Evolutionary conservation across 2,888 invertebrate species (phyloP).

Genomic region (Saturnia japonica): DNA sequence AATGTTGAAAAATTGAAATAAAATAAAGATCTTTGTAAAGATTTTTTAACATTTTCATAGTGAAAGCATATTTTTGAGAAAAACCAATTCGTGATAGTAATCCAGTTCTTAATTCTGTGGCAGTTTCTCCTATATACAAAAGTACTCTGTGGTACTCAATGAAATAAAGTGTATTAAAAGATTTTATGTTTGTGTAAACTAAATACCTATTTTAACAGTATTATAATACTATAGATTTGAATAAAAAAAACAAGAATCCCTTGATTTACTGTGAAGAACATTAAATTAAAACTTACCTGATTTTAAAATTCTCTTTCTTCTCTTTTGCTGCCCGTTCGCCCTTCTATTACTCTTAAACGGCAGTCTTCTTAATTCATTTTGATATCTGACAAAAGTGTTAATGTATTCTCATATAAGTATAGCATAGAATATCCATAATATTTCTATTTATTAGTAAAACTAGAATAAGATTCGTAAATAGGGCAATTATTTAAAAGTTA

Average conservation of each 20-base stretch:
- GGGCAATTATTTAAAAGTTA: too few species aligned
- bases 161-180: too few species aligned
- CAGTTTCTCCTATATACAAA: too few species aligned
- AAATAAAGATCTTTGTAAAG: too few species aligned
- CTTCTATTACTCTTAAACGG: background rate
- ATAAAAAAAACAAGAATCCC: too few species aligned
- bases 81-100: too few species aligned
- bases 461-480: background rate
- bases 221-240: background rate
- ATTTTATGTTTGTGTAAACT: too few species aligned
- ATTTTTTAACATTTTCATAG: too few species aligned
- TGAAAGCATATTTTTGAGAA: too few species aligned
- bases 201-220: background rate
- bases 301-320: background rate
- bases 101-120: too few species aligned
- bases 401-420: background rate
- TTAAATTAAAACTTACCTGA: constrained; percentile 3
- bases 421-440: background rate
- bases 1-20: too few species aligned
- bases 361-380: background rate
- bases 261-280: background rate
- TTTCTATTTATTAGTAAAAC: constrained; percentile 26
- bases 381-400: background rate
- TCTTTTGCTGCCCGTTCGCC: background rate
- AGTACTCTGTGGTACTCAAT: too few species aligned